Conservation (phyloP, 2,113 vertebrate genomes). For the Gulo gulo region DNA sequence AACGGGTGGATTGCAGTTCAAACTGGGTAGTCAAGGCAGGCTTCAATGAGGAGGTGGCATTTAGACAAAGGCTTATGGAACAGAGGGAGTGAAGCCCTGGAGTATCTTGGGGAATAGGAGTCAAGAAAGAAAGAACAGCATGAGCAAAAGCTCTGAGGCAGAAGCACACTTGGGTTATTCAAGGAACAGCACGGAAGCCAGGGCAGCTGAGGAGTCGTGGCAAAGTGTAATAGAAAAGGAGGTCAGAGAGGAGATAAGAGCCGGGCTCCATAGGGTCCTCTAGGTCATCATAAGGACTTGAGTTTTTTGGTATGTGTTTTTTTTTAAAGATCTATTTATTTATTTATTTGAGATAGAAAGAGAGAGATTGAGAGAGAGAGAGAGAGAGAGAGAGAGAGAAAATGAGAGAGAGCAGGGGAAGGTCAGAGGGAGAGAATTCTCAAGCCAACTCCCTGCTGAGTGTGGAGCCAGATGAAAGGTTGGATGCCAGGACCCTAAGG, state of each 20-base stretch:
- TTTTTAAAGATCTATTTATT: not conserved
- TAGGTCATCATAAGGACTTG: not conserved
- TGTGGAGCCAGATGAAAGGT: not conserved
- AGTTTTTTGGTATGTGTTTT: not conserved
- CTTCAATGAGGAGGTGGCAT: not conserved
- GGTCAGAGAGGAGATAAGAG: not conserved
- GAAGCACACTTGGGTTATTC: not conserved
- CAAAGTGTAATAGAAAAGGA: not conserved
- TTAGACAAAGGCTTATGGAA: not conserved
- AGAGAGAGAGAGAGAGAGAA: not conserved
- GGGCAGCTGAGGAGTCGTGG: not conserved
- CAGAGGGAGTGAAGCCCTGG: not conserved
- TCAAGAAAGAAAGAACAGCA: not conserved
- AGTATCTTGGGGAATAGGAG: not conserved
- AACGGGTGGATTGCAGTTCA: accelerated
- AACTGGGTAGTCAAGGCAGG: not conserved
- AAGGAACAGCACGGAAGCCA: not conserved
- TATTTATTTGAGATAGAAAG: not conserved
- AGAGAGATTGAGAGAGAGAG: not conserved
- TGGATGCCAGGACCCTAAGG: not conserved
- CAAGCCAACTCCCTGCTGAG: not conserved
- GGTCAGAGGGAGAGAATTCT: not conserved
- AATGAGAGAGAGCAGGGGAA: not conserved
- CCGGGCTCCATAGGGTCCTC: not conserved
- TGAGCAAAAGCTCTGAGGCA: not conserved